Conservation (phyloP, 2,888 invertebrate genomes). For the Hydraecia micacea region DNA sequence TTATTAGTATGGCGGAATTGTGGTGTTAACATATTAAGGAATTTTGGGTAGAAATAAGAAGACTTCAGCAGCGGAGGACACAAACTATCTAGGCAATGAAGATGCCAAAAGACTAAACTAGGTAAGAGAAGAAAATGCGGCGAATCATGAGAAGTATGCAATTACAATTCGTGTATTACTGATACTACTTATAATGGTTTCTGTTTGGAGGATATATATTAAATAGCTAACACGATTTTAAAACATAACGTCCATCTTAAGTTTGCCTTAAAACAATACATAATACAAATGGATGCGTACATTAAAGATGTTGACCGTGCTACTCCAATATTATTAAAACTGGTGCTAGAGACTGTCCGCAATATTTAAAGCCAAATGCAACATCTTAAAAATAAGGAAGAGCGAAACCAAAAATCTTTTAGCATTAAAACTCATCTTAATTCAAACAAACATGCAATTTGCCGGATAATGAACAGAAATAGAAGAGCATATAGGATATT, state of each 20-base stretch:
- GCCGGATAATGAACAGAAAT: slow-evolving; percentile 32
- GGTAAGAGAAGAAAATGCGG: background rate
- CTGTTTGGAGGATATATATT: background rate
- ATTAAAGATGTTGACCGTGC: background rate
- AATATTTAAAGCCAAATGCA: background rate
- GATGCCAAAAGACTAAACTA: background rate
- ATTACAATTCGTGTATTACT: background rate
- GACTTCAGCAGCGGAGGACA: background rate
- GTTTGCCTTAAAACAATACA: background rate
- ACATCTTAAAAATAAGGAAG: slow-evolving; percentile 2
- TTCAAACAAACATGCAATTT: slow-evolving; percentile 48
- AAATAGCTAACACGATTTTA: background rate
- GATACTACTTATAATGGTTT: background rate
- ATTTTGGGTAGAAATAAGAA: background rate
- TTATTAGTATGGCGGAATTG: slow-evolving; percentile 11
- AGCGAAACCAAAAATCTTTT: background rate
- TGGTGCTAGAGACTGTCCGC: background rate
- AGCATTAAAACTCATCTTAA: slow-evolving; percentile 25
- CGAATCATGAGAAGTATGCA: background rate
- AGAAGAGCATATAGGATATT: slow-evolving; percentile 31
- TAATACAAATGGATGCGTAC: background rate
- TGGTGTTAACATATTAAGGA: background rate
- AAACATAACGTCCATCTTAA: background rate
- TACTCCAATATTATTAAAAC: background rate
- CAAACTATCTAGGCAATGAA: background rate